These are phyloP conservation scores for Phalacrocorax brasilianus DNA, from an alignment of 2,113 vertebrate genomes.

Conservation along the genomic window DNA sequence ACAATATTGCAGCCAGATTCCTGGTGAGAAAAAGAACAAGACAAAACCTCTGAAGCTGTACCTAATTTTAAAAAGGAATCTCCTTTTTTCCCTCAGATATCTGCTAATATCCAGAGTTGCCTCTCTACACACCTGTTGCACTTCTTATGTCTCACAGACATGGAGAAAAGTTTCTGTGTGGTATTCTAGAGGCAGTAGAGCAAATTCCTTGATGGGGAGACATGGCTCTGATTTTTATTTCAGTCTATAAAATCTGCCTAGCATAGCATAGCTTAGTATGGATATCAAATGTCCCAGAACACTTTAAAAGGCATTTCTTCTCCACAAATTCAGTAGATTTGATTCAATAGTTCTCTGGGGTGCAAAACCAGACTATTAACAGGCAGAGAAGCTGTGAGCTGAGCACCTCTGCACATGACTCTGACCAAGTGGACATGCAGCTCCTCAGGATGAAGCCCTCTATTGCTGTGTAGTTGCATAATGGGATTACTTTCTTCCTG, in stretches of 20 bases:
- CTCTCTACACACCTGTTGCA: neutral
- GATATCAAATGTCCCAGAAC: neutral
- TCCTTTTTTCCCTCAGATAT: neutral
- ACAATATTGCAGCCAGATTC: neutral
- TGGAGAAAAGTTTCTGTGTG: neutral
- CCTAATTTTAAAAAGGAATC: neutral
- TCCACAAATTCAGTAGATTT: neutral
- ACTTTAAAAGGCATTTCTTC: neutral
- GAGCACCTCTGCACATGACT: neutral
- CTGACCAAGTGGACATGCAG: accelerated
- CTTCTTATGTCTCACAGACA: neutral
- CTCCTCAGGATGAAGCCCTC: neutral
- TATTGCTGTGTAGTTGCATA: neutral
- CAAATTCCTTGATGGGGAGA: neutral
- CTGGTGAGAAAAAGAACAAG: neutral
- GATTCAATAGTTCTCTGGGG: neutral
- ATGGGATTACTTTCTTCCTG: neutral
- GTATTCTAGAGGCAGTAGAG: neutral
- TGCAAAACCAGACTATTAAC: neutral
- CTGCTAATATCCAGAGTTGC: neutral
- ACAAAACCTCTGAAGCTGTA: neutral
- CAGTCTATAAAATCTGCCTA: neutral
- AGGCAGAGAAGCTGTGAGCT: neutral
- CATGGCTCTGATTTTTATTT: neutral
- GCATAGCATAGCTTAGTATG: neutral